Base-by-base conservation (phyloP, 1,140 invertebrate species). In the Adelges cooleyi region DNA sequence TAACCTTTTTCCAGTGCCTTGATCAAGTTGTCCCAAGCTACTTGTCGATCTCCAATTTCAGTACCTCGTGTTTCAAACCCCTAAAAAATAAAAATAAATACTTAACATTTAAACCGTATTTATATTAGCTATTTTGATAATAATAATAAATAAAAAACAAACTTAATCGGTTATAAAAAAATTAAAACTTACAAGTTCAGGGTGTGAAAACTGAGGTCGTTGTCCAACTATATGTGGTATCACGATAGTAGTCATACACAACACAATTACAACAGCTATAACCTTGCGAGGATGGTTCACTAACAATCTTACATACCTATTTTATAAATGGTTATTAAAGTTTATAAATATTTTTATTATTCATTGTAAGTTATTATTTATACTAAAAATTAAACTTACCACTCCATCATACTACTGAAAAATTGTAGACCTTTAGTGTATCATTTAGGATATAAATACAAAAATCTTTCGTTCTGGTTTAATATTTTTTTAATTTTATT, bases 11-110 rank as follows among this genome's bases (percentile, higher is more conserved):
- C 79, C 8, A 84, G 85, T 70, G 86, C 83, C 71, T 89, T 83
- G 49, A 86, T 77, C 42, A 94, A 81, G 77, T 92, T 92, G 71
- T 86, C 79, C 87, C 89, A 94, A 22, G 90, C 82, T 56, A 84
- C 85, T 62, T 89, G 74, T 52, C 89, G 79, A 71, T 88, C 79
- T 17, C 87, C 82, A 71, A 94, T 79, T 48, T 79, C 75, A 11
- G 91, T 94, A 17, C 90, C 90, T 69, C 91, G 79, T n/a, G 90
- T 86, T 76, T 93, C 89, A 77, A 95, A 95, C 10, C 92, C 92
- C 83, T 84, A 15, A 29, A 59, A 23, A 59, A 20, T 22, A 50
- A 33, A 65, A 62, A 33, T 33, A n/a, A n/a, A n/a, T n/a, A n/a
- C n/a, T n/a, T 33, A 33, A 33, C 5, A 33, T 33, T 33, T 33